A percentile compares a stretch with the other conserved stretches of the same genome.
These are phyloP conservation scores for Etheostoma perlongum DNA, from an alignment of 2,797 vertebrate genomes.

Conservation along the genomic window DNA sequence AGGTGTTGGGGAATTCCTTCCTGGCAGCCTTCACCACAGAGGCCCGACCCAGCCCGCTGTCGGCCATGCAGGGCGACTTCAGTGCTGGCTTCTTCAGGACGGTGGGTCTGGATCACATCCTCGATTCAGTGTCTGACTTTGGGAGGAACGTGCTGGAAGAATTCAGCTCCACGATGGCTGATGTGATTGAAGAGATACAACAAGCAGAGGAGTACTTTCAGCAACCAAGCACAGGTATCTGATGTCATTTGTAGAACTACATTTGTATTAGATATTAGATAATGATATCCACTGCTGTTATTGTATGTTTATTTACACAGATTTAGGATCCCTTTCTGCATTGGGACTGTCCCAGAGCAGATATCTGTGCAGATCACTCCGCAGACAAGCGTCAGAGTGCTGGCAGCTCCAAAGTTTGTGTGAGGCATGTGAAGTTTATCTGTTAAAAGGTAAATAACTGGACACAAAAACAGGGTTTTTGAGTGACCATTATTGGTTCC, in stretches of 20 bases:
- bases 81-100: conserved; percentile 52
- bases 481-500: not conserved
- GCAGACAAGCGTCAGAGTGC: conserved; percentile 85
- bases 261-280: not conserved
- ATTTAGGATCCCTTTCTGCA: conserved; percentile 13
- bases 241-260: not conserved
- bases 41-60: conserved; percentile 59
- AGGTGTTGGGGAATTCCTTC: conserved; percentile 84
- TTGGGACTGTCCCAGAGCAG: conserved; percentile 40
- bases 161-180: conserved; percentile 77
- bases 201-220: conserved; percentile 64
- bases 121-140: conserved; percentile 83
- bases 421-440: conserved; percentile 83
- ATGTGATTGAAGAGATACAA: conserved; percentile 74
- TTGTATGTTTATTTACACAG: conserved; percentile 23
- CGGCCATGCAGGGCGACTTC: conserved; percentile 53
- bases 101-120: conserved; percentile 73
- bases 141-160: conserved; percentile 83
- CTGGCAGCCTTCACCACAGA: conserved; percentile 80
- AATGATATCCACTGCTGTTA: not conserved
- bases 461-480: not conserved
- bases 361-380: conserved; percentile 78
- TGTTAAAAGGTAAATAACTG: conserved; percentile 79
- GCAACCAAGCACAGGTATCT: conserved; percentile 76
- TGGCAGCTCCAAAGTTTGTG: conserved; percentile 84